These are phyloP conservation scores for Pedicia rivosa DNA, from an alignment of 2,888 invertebrate species.

Conservation along the genomic window DNA sequence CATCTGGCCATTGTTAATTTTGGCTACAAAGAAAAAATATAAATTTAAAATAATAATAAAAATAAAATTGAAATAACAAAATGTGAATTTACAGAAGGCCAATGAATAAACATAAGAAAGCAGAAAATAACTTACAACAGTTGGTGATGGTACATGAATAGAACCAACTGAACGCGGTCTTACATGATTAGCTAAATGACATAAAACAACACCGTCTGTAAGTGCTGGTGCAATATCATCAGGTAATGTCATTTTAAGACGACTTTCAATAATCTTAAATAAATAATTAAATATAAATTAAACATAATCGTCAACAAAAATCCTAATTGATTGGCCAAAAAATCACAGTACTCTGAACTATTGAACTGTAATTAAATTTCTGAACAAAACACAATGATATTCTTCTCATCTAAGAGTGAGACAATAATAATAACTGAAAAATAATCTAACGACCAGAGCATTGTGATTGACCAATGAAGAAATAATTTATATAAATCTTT, in stretches of 20 bases:
- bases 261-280: conserved; percentile 68
- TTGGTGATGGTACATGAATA: conserved; percentile 87
- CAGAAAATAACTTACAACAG: conserved; percentile 48
- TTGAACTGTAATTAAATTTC: no score
- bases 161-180: conserved; percentile 80
- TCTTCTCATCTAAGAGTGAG: not conserved
- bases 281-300: not conserved
- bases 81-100: no score
- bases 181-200: conserved; percentile 88
- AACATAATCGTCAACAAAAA: conserved; percentile 1
- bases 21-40: conserved; percentile 42
- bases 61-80: conserved; percentile 2
- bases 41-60: conserved; percentile 7
- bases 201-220: conserved; percentile 84
- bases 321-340: not conserved
- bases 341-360: no score
- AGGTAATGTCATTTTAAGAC: conserved; percentile 80
- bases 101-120: no score
- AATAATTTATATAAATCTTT: no score
- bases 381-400: no score
- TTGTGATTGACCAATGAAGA: no score
- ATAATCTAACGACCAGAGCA: no score
- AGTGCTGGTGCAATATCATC: conserved; percentile 70
- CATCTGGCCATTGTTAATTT: conserved; percentile 91
- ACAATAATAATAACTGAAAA: no score